Conservation (phyloP, 1,140 invertebrate species). For the Magallana ariakensis region DNA sequence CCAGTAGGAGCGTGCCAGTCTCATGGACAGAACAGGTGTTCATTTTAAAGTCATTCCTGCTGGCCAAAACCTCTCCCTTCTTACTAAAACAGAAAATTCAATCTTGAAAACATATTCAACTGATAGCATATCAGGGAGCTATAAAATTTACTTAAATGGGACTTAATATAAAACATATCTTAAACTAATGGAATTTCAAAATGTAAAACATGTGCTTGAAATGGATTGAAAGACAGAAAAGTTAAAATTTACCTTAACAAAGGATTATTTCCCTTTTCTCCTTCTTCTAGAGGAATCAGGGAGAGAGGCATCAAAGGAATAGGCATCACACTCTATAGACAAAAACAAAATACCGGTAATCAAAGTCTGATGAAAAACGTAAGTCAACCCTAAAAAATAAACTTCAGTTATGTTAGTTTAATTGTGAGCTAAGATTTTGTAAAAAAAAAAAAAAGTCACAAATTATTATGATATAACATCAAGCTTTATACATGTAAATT, state of each 20-base stretch:
- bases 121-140: not conserved
- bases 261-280: constrained; percentile 72
- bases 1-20: constrained; percentile 71
- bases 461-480: too few species aligned
- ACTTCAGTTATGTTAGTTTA: too few species aligned
- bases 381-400: too few species aligned
- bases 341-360: not conserved
- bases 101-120: not conserved
- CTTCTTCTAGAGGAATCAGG: constrained; percentile 72
- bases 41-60: constrained; percentile 79
- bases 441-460: too few species aligned
- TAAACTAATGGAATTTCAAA: too few species aligned
- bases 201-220: too few species aligned
- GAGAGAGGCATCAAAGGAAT: constrained; percentile 71
- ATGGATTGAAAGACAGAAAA: too few species aligned
- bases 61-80: constrained; percentile 76
- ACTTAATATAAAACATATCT: too few species aligned
- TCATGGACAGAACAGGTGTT: constrained; percentile 75
- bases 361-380: too few species aligned
- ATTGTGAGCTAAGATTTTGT: too few species aligned
- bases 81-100: constrained; percentile 62
- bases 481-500: too few species aligned
- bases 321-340: constrained; percentile 66
- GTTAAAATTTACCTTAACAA: constrained; percentile 67
- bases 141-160: too few species aligned